Conservation (phyloP, 2,113 vertebrate species). For the Seriola dumerili region DNA sequence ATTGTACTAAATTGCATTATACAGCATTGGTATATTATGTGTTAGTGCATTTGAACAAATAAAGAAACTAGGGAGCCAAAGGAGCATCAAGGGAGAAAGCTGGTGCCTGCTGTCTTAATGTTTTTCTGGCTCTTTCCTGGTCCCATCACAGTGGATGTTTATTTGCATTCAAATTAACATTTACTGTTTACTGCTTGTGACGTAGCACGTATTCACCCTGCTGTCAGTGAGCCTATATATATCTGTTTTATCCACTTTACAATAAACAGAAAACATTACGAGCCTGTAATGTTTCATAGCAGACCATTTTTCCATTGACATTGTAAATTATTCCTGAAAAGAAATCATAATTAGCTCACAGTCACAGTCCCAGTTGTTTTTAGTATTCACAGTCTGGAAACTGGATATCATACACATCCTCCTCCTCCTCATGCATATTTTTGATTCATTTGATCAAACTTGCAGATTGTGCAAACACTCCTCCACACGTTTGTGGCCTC, state of each 20-base stretch:
- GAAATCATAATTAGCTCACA: conserved; percentile 39
- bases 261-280: conserved; percentile 24
- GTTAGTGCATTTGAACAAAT: conserved; percentile 32
- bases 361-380: conserved; percentile 18
- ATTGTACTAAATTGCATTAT: not conserved
- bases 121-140: conserved; percentile 12
- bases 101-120: not conserved
- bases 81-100: not conserved
- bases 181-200: conserved; percentile 17
- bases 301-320: conserved; percentile 35
- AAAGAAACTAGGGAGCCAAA: conserved; percentile 8
- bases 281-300: conserved; percentile 21
- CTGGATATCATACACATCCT: not conserved
- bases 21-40: not conserved
- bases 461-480: not conserved
- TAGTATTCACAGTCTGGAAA: conserved; percentile 9
- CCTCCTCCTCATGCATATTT: not conserved
- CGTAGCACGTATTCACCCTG: not conserved
- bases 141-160: conserved; percentile 1
- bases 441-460: not conserved
- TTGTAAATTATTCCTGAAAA: conserved; percentile 53
- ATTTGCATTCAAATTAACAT: conserved; percentile 48
- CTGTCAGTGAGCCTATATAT: conserved; percentile 29
- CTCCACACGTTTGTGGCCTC: conserved; percentile 3
- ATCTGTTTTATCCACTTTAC: not conserved